phyloP scores from a whole-genome alignment of 2,797 vertebrate species.

The Cyclopterus lumpus region DNA sequence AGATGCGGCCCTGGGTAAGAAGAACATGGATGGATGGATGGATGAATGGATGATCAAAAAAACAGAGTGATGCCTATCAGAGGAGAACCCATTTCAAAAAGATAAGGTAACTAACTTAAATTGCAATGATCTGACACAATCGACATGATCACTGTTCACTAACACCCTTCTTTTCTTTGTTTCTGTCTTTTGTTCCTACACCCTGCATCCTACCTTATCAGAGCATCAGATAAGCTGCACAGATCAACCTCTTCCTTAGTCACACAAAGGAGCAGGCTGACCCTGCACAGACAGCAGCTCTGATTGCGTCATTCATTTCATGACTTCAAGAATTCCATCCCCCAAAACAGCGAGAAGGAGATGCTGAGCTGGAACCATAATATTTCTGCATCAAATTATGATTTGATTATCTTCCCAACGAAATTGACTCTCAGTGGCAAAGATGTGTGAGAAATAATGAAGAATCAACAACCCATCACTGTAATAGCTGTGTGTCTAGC shows the following conservation, averaged over 20 bases:
- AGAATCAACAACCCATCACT: conserved; percentile 31
- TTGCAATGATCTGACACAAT: not conserved
- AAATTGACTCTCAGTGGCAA: conserved; percentile 5
- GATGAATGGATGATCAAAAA: not conserved
- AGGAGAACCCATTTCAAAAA: not conserved
- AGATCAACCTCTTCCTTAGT: conserved; percentile 66
- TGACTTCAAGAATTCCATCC: conserved; percentile 69
- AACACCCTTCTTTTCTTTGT: not conserved
- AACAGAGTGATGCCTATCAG: not conserved
- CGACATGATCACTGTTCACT: not conserved
- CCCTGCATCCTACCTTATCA: conserved; percentile 23
- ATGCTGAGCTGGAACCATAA: conserved; percentile 21
- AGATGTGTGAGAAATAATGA: conserved; percentile 48
- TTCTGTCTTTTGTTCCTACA: conserved; percentile 13
- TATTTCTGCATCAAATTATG: conserved; percentile 44
- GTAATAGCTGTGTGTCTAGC: conserved; percentile 24
- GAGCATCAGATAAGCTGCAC: conserved; percentile 37
- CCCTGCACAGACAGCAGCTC: conserved; percentile 55
- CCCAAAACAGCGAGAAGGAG: conserved; percentile 38
- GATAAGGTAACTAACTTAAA: not conserved
- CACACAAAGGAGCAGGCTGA: conserved; percentile 68
- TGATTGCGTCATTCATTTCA: conserved; percentile 32
- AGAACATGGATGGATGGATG: not conserved
- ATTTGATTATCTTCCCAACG: conserved; percentile 41
- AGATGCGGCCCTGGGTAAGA: no score